Conservation (phyloP, 2,888 invertebrate species). For the Nomada hirtipes region DNA sequence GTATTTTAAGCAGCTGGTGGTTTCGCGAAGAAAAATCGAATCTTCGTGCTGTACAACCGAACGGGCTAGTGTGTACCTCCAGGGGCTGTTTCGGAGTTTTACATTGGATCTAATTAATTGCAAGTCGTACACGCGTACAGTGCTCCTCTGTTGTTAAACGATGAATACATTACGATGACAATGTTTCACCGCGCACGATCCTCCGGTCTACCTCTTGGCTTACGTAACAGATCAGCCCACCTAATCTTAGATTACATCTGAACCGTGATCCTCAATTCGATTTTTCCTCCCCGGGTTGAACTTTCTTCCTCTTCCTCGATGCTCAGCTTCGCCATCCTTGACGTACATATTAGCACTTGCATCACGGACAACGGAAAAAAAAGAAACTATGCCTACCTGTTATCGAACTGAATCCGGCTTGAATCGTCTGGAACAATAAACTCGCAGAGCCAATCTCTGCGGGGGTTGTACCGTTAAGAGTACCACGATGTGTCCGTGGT, state of each 20-base stretch:
- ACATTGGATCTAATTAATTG: too few species aligned
- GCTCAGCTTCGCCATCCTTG: background rate
- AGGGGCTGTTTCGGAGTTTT: too few species aligned
- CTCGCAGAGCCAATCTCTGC: constrained; percentile 42
- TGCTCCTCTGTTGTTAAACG: constrained; percentile 16
- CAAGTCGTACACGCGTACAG: too few species aligned
- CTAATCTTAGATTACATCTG: constrained; percentile 47
- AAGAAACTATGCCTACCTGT: constrained; percentile 17
- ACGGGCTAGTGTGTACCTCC: too few species aligned
- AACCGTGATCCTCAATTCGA: constrained; percentile 12
- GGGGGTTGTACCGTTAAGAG: constrained; percentile 61
- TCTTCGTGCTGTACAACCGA: too few species aligned
- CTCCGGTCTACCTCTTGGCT: constrained; percentile 28
- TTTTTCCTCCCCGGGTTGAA: background rate
- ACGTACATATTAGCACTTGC: background rate
- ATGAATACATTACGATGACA: constrained; percentile 26
- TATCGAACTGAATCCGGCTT: constrained; percentile 33
- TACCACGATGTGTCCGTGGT: constrained; percentile 37
- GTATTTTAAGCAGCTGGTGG: background rate
- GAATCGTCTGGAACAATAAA: constrained; percentile 48
- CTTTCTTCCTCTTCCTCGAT: background rate
- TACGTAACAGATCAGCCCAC: constrained; percentile 52
- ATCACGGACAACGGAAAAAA: background rate
- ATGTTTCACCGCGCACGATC: constrained; percentile 49
- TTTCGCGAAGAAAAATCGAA: too few species aligned